phyloP scores from a whole-genome alignment of 2,113 vertebrate genomes.

The Electrona antarctica region DNA sequence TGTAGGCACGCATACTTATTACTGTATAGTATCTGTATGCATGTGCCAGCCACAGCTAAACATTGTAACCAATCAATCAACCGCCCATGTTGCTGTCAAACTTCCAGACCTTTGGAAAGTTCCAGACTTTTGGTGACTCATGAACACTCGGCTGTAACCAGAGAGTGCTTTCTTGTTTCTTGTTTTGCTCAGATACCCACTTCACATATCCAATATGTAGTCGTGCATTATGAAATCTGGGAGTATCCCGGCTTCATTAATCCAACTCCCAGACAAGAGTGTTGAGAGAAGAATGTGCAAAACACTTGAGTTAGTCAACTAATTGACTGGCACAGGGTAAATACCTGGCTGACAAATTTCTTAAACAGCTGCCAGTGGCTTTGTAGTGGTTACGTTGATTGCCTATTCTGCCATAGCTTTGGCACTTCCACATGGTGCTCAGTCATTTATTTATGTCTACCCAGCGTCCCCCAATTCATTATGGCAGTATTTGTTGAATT shows the following conservation, averaged over 20 bases:
- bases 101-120: slow-evolving; percentile 45
- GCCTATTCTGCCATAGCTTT: too few relatives aligned
- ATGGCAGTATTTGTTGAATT: too few relatives aligned
- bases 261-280: slow-evolving; percentile 55
- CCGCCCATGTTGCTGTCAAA: slow-evolving; percentile 30
- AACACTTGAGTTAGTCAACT: slow-evolving; percentile 33
- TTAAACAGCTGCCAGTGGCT: slow-evolving; percentile 13
- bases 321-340: slow-evolving; percentile 3
- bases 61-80: slow-evolving; percentile 33
- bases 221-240: slow-evolving; percentile 70
- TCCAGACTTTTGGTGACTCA: slow-evolving; percentile 62
- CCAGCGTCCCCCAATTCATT: too few relatives aligned
- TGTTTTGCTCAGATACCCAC: slow-evolving; percentile 17
- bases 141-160: slow-evolving; percentile 34
- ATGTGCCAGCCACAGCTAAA: background rate
- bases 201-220: slow-evolving; percentile 37
- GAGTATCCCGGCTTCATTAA: slow-evolving; percentile 64
- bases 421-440: too few relatives aligned
- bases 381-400: too few relatives aligned
- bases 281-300: slow-evolving; percentile 29
- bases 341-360: slow-evolving; percentile 32
- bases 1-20: slow-evolving; percentile 10
- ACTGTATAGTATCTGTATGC: slow-evolving; percentile 15
- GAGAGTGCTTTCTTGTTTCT: slow-evolving; percentile 48
- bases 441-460: too few relatives aligned